phyloP scores from a whole-genome alignment of 2,797 vertebrate species.

The Propithecus perrieri region DNA sequence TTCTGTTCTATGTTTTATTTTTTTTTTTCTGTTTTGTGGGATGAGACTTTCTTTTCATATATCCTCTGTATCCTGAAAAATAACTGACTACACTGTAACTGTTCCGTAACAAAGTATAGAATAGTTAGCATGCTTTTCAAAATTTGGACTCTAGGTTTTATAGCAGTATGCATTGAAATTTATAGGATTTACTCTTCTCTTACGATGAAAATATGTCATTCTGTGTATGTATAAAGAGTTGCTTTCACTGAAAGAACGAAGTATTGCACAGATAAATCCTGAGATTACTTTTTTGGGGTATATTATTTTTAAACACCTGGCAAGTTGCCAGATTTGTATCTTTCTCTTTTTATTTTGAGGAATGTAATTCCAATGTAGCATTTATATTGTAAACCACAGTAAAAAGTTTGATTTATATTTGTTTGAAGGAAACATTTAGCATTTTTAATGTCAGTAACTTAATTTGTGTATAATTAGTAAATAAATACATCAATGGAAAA shows the following conservation, averaged over 20 bases:
- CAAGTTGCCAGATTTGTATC: slow-evolving; percentile 8
- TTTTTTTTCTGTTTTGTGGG: neutral
- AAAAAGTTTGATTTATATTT: neutral
- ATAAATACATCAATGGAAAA: neutral
- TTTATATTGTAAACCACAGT: neutral
- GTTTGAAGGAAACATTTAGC: neutral
- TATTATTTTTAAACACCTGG: slow-evolving; percentile 38
- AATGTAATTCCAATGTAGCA: neutral
- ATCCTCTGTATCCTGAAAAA: neutral
- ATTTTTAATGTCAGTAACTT: slow-evolving; percentile 24
- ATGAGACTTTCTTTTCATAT: neutral
- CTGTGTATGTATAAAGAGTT: neutral
- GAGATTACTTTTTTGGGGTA: neutral
- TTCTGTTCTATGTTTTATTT: neutral
- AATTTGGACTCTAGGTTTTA: neutral
- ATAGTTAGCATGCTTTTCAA: neutral
- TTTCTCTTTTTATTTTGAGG: neutral
- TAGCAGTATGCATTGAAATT: neutral
- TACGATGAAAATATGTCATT: neutral
- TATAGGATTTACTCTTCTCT: neutral
- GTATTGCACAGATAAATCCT: neutral
- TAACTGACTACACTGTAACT: neutral
- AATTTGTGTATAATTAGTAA: neutral
- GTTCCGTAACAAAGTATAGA: neutral
- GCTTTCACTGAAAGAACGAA: neutral